Conservation (phyloP, 2,113 vertebrate genomes). For the Uria lomvia region DNA sequence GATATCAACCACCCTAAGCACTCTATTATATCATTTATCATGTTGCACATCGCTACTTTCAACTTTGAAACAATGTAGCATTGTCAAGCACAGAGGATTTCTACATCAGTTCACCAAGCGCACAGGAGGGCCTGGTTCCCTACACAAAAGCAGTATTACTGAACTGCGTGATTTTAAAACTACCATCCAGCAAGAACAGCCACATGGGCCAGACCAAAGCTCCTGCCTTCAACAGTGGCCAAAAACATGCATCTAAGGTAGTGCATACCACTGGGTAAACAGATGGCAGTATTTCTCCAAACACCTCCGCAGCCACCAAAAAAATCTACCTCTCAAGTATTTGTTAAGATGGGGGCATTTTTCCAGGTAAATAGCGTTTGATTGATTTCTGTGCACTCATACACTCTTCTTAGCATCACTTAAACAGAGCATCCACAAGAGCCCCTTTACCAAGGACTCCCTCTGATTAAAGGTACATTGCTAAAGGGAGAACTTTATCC, state of each 20-base stretch:
- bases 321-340: background rate
- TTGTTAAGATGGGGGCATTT: background rate
- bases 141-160: background rate
- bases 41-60: background rate
- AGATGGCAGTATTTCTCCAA: background rate
- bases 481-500: rapidly evolving
- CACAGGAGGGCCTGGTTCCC: background rate
- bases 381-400: rapidly evolving
- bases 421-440: background rate
- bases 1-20: background rate
- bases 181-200: background rate
- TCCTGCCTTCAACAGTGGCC: background rate
- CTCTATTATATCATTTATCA: background rate
- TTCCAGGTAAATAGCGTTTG: background rate
- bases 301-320: background rate
- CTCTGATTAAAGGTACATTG: background rate
- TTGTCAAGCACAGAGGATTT: background rate
- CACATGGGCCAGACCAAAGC: background rate
- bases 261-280: background rate
- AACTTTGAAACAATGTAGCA: background rate
- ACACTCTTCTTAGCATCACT: background rate
- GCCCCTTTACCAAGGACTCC: background rate
- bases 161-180: background rate
- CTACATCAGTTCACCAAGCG: background rate
- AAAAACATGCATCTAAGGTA: background rate